Evolutionary conservation across 2,113 vertebrate species (phyloP).

Genomic region (Oryzias celebensis): DNA sequence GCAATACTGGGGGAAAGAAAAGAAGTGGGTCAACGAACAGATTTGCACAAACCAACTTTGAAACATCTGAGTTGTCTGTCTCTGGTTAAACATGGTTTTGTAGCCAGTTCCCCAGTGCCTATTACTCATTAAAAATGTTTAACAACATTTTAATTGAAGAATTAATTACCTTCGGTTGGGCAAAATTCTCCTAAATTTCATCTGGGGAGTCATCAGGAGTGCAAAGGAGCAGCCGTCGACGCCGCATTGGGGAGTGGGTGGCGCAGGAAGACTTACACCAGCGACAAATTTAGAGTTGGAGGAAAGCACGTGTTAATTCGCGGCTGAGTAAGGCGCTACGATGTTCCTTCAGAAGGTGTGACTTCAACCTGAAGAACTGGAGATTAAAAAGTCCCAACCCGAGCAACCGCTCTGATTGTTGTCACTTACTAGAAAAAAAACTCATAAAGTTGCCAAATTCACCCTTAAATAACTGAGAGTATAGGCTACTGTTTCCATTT

Average conservation of each 20-base stretch:
- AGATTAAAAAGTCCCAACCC: too few relatives aligned
- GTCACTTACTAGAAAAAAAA: too few relatives aligned
- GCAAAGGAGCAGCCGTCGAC: conserved; percentile 59
- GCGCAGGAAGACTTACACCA: conserved; percentile 70
- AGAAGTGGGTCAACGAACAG: conserved; percentile 78
- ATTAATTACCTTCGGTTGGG: conserved; percentile 85
- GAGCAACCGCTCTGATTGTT: too few relatives aligned
- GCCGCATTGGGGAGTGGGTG: conserved; percentile 49
- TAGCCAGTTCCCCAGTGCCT: conserved; percentile 77
- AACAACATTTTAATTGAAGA: conserved; percentile 89
- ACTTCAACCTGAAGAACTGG: too few relatives aligned
- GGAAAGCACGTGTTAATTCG: conserved; percentile 52
- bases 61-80: conserved; percentile 73
- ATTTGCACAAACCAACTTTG: conserved; percentile 75
- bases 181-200: conserved; percentile 82
- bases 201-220: conserved; percentile 78
- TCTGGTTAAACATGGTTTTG: conserved; percentile 81
- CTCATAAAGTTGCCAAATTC: too few relatives aligned
- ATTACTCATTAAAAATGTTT: conserved; percentile 87
- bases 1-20: conserved; percentile 43
- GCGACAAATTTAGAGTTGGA: conserved; percentile 34
- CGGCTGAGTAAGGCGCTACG: conserved; percentile 52
- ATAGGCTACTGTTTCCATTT: too few relatives aligned
- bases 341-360: conserved; percentile 47
- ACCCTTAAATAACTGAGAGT: too few relatives aligned